Conservation (phyloP, 2,113 vertebrate species). For the Galeopterus variegatus region DNA sequence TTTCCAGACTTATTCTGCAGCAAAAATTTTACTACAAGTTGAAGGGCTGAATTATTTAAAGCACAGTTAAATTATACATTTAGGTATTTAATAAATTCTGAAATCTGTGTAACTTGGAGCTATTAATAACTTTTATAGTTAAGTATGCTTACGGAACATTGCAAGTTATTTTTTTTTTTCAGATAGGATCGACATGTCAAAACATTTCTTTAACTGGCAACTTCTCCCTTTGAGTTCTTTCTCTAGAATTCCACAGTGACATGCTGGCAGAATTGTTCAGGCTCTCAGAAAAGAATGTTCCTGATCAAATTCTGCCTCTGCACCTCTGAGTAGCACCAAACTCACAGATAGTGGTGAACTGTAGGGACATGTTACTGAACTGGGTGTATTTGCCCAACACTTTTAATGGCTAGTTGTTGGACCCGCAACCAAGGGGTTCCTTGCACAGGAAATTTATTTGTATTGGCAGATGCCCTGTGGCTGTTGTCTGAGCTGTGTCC, state of each 20-base stretch:
- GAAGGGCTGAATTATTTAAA: neutral
- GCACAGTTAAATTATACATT: neutral
- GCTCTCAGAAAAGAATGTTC: neutral
- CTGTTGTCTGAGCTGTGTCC: too few species aligned
- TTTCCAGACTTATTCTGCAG: neutral
- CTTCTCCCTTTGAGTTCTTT: neutral
- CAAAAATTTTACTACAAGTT: neutral
- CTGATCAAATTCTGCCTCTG: neutral
- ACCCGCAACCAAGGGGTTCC: too few species aligned
- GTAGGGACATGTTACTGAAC: too few species aligned
- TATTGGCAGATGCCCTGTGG: too few species aligned
- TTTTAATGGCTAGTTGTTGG: too few species aligned
- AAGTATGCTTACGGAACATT: neutral
- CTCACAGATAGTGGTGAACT: neutral
- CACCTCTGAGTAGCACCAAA: neutral
- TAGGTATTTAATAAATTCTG: constrained; percentile 29
- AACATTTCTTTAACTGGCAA: neutral
- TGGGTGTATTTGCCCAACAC: too few species aligned
- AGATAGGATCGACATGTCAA: neutral
- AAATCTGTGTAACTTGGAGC: neutral
- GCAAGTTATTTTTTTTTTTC: neutral
- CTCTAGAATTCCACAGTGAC: neutral
- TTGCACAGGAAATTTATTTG: too few species aligned
- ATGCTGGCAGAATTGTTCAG: neutral
- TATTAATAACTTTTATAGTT: neutral